Base-by-base conservation (phyloP, 1,140 invertebrate genomes). In the Euborellia annulipes region DNA sequence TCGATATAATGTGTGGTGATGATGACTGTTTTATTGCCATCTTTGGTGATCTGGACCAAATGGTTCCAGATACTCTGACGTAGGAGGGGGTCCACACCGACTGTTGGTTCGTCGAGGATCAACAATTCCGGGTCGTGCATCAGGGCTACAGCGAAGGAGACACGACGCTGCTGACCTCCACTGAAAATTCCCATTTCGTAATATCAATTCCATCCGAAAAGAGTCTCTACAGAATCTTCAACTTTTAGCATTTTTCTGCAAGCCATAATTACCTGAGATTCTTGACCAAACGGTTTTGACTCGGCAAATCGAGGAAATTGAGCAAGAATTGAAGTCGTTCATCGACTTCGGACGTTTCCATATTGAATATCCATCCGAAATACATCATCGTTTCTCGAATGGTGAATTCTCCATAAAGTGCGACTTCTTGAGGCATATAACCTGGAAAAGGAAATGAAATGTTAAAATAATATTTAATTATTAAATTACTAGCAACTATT, bases 1-100 rank as follows among this genome's bases (percentile, higher is more conserved):
- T 92, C 87, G 49, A 92, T 90, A 55, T 92, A 93, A 70, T 93
- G 88, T 16, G 89, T 93, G 2, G 89, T 93, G 52, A 93, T 87
- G 51, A 94, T 89, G 48, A 94, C 83, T 4, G 88, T 93, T 57
- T 85, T 89, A 54, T 78, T 75, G 19, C 79, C 76, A 43, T 79
- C 79, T 63, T 76, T 76, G 51, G 85, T 83, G 50, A 93, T 81
- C 56, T 81, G 76, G 17, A 89, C 77, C 54, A 93, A 65, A 58
- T 93, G 87, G 52, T 86, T 83, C 88, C 88, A 94, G 54, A 94
- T 92, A 57, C 86, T 86, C 61, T 92, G 83, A 53, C 92, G 72
- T 1, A 92, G 70, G 18, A 92, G 64, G 0, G 88, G 88, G 68
- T 94, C 89, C 17, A 94, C 85, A 18, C 89, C 89, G 16, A 94